Conservation (phyloP, 2,888 invertebrate species). For the Labia minor region DNA sequence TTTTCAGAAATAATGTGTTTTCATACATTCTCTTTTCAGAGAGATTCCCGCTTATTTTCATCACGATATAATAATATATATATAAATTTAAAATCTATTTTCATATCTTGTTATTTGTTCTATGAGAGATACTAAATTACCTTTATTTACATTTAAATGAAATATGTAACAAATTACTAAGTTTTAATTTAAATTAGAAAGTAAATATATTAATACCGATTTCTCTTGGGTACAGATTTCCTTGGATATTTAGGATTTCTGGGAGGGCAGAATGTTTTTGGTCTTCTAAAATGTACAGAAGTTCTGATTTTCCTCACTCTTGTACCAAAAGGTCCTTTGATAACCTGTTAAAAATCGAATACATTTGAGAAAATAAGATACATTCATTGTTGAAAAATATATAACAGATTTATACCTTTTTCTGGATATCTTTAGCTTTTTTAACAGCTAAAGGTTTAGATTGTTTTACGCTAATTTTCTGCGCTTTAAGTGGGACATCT, state of each 20-base stretch:
- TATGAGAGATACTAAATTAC: too few species aligned
- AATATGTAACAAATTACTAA: too few species aligned
- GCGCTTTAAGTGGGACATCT: slow-evolving; percentile 42
- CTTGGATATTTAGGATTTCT: slow-evolving; percentile 91
- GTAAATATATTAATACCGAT: slow-evolving; percentile 58
- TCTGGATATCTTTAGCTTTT: slow-evolving; percentile 75
- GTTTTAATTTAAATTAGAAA: too few species aligned
- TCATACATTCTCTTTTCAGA: slow-evolving; percentile 30
- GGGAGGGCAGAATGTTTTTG: slow-evolving; percentile 82
- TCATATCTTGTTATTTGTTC: too few species aligned
- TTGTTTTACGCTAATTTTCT: slow-evolving; percentile 38
- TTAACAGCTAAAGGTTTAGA: slow-evolving; percentile 45
- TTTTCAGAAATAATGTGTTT: too few species aligned
- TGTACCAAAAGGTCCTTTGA: slow-evolving; percentile 85
- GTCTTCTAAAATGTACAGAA: slow-evolving; percentile 89
- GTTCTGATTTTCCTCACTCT: slow-evolving; percentile 84
- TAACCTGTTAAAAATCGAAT: slow-evolving; percentile 52
- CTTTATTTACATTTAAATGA: too few species aligned
- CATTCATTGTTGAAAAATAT: background rate
- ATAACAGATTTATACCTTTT: slow-evolving; percentile 49
- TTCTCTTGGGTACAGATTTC: slow-evolving; percentile 85
- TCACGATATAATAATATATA: too few species aligned
- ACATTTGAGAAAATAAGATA: slow-evolving; percentile 23
- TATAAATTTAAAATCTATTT: too few species aligned
- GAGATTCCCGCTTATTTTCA: slow-evolving; percentile 32